Base-by-base conservation (phyloP, 1,140 invertebrate genomes). In the Drosophila sulfurigaster region DNA sequence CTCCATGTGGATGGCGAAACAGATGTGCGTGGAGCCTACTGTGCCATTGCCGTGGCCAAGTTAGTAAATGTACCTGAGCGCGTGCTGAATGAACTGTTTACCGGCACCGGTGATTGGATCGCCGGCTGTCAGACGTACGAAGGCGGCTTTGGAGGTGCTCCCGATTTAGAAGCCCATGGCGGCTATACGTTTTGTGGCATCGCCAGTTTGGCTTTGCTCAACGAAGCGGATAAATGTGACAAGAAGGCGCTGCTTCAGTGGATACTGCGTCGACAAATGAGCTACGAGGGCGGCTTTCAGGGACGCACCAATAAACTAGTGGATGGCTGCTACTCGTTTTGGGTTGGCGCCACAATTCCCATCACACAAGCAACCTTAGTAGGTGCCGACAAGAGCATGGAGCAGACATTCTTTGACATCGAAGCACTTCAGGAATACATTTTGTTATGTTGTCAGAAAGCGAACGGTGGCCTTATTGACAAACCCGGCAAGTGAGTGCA, bases 271-370 rank as follows among this genome's bases (percentile, higher is more conserved):
- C 94, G 96, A 69, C 98, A 99, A 93, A 98, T 98, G 97, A 93
- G 94, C 74, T 94, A 96, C 70, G 98, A 99, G 93, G 98, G 98
- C 13, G 98, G 98, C 16, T 99, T 99, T 89, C 97, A 97, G 94
- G 98, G 98, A 1, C 94, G 99, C 85, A 99, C 99, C 3, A 99
- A 99, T 93, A 99, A 99, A 94, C 93, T 99, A 60, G 99, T 99
- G 1, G 99, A 99, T 94, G 97, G 97, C 5, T 99, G 99, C 93
- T 99, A 99, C 93, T 99, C 98, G 2, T 99, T 99, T 94, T 99
- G 99, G 99, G 98, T 99, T 94, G 98, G 98, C 28, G 98, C 96
- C 32, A 95, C 96, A 41, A 98, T 99, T 92, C 97, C 98, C 43
- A 93, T 96, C 30, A 94, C 97, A 5, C 94, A 96, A 75, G 93